A percentile compares a stretch with the other conserved stretches of the same genome.
These are phyloP conservation scores for Dromius quadrimaculatus DNA, from an alignment of 2,888 invertebrate genomes.

Conservation along the genomic window DNA sequence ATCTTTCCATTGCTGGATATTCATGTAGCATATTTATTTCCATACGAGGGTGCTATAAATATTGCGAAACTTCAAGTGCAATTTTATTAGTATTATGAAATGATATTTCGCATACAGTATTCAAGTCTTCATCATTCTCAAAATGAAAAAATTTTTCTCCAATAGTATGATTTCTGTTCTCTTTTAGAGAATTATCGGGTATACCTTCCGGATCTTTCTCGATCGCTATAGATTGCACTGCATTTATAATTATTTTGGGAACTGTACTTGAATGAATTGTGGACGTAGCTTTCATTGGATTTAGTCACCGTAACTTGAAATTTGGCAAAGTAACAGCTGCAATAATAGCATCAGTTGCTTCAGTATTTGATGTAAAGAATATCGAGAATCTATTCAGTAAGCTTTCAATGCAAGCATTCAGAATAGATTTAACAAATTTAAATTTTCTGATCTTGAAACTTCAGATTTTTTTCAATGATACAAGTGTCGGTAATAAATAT, in stretches of 20 bases:
- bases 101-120: neutral
- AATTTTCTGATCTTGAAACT: neutral
- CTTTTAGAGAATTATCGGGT: neutral
- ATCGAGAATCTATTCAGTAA: neutral
- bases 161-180: neutral
- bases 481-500: neutral
- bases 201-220: neutral
- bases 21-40: conserved; percentile 43
- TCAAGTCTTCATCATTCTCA: conserved; percentile 2
- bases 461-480: neutral
- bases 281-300: neutral
- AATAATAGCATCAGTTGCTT: conserved; percentile 9
- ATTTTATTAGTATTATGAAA: conserved; percentile 40
- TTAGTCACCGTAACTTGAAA: neutral
- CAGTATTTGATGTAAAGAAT: neutral
- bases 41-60: conserved; percentile 23
- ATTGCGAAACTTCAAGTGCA: conserved; percentile 27
- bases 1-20: conserved; percentile 51
- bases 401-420: neutral
- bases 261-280: neutral
- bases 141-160: conserved; percentile 35
- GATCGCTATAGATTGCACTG: neutral
- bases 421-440: neutral
- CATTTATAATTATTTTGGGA: neutral
- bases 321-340: conserved; percentile 8